These are phyloP conservation scores for Melieria picta DNA, from an alignment of 2,888 invertebrate species.

Conservation along the genomic window DNA sequence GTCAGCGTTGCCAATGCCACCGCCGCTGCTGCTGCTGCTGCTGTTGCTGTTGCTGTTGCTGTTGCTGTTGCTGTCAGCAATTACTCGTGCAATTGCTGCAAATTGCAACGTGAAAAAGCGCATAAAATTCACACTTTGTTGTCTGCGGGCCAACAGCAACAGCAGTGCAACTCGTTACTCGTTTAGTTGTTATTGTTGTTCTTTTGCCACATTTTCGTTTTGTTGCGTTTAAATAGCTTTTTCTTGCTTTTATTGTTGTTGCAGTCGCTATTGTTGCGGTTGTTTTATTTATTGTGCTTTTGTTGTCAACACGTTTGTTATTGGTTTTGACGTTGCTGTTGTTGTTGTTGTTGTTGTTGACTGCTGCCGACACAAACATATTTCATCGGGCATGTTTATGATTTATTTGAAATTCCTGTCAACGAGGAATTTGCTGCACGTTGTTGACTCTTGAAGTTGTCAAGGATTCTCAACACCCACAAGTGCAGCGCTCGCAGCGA, in stretches of 20 bases:
- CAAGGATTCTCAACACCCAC: neutral
- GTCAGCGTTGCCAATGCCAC: too few relatives aligned
- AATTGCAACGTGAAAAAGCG: conserved; percentile 25
- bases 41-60: conserved; percentile 4
- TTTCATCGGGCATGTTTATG: neutral
- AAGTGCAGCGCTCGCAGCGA: neutral
- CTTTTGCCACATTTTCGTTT: too few relatives aligned
- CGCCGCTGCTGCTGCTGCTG: neutral
- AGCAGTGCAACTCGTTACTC: too few relatives aligned
- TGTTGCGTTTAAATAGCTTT: too few relatives aligned
- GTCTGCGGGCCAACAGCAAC: too few relatives aligned
- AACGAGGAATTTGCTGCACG: neutral
- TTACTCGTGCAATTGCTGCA: conserved; percentile 26
- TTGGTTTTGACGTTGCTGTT: neutral
- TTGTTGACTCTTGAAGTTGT: conserved; percentile 9
- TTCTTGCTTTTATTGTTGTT: too few relatives aligned
- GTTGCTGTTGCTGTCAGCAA: conserved; percentile 16
- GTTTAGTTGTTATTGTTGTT: too few relatives aligned
- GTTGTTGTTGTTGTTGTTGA: too few relatives aligned
- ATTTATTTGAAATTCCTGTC: conserved; percentile 32
- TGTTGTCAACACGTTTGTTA: neutral
- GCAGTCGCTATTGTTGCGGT: too few relatives aligned
- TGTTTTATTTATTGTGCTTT: too few relatives aligned
- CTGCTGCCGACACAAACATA: too few relatives aligned
- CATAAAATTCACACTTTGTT: conserved; percentile 27